phyloP scores from a whole-genome alignment of 1,140 invertebrate species.

The Drosophila mojavensis region DNA sequence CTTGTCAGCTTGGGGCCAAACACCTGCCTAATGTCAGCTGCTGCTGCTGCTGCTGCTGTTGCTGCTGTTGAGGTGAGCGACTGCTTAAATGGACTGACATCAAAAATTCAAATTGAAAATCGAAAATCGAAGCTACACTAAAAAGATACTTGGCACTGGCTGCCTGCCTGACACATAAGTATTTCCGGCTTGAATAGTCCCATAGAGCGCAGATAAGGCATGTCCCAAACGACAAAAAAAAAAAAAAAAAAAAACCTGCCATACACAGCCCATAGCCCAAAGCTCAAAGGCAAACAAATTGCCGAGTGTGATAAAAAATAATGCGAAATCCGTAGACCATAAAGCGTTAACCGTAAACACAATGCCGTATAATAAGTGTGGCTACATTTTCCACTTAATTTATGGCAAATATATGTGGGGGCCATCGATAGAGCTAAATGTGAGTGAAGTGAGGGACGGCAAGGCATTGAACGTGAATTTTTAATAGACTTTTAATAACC shows the following conservation, averaged over 20 bases:
- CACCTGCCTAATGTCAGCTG: conserved; percentile 54
- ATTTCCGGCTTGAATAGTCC: conserved; percentile 36
- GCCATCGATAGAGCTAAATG: conserved; percentile 19
- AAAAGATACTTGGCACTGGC: conserved; percentile 4
- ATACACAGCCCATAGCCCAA: conserved; percentile 1
- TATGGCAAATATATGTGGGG: conserved; percentile 58
- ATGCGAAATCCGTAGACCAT: conserved; percentile 31
- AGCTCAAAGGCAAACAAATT: conserved; percentile 67
- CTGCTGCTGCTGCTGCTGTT: conserved; percentile 26
- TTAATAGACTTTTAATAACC: conserved; percentile 78
- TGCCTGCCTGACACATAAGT: conserved; percentile 16
- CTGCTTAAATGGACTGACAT: conserved; percentile 41
- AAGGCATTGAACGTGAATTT: conserved; percentile 60
- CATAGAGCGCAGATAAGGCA: conserved; percentile 63
- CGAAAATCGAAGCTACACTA: conserved; percentile 33
- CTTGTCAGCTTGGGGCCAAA: conserved; percentile 31
- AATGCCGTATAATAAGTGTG: conserved; percentile 56
- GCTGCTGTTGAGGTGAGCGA: conserved; percentile 37
- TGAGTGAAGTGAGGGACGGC: conserved; percentile 6
- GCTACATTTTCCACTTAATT: conserved; percentile 73
- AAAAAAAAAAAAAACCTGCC: not conserved
- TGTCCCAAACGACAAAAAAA: conserved; percentile 27
- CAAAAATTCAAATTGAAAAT: conserved; percentile 39
- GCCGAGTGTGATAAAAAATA: conserved; percentile 56
- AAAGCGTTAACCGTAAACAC: conserved; percentile 35